A percentile compares a stretch with the other conserved stretches of the same genome.
These are phyloP conservation scores for Falco concolor DNA, from an alignment of 2,797 vertebrate genomes.

Conservation along the genomic window DNA sequence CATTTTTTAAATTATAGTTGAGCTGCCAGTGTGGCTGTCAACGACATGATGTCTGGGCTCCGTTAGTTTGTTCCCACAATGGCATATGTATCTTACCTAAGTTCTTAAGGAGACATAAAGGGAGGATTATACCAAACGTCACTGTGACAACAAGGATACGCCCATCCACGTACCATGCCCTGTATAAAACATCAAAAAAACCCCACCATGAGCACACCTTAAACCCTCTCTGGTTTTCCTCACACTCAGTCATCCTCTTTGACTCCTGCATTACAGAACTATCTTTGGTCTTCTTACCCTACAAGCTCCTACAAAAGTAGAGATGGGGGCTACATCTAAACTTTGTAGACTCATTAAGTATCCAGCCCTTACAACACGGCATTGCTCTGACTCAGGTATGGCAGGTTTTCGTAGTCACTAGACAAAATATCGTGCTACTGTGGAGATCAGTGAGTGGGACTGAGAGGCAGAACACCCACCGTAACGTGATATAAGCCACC, in stretches of 20 bases:
- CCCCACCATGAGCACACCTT: neutral
- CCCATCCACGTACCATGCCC: slow-evolving; percentile 89
- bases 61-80: neutral
- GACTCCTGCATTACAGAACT: neutral
- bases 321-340: neutral
- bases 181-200: slow-evolving; percentile 59
- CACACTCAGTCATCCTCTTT: neutral
- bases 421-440: neutral
- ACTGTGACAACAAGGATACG: slow-evolving; percentile 88
- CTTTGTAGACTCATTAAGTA: neutral
- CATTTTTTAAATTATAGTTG: neutral
- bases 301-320: neutral
- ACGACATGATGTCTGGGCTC: neutral
- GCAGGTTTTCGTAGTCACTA: neutral
- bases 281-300: neutral
- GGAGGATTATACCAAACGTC: slow-evolving; percentile 85
- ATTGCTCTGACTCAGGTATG: neutral
- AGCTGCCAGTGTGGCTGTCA: neutral
- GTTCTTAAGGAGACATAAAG: slow-evolving; percentile 90
- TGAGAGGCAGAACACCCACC: neutral
- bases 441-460: neutral
- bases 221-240: neutral
- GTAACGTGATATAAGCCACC: neutral
- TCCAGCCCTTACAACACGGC: neutral
- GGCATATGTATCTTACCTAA: slow-evolving; percentile 80